Conservation (phyloP, 2,888 invertebrate genomes). For the Drosophila fulvimacula region DNA sequence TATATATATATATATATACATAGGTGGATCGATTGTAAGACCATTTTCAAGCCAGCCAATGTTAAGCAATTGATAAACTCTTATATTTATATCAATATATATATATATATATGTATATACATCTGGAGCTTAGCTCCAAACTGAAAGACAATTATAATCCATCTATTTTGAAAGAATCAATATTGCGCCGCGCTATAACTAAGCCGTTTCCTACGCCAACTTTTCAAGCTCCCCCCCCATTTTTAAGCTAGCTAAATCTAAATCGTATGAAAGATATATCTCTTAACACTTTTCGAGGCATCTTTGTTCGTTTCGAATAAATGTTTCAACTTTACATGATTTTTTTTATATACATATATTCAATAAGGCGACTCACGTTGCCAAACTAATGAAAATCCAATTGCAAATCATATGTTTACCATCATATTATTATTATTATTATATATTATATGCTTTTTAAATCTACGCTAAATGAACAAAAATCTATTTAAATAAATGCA, state of each 20-base stretch:
- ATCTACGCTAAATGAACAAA: constrained; percentile 44
- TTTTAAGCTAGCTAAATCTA: constrained; percentile 10
- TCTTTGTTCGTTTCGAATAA: constrained; percentile 29
- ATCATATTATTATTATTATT: constrained; percentile 41
- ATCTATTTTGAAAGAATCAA: constrained; percentile 15
- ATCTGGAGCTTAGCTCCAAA: constrained; percentile 46
- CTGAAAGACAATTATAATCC: constrained; percentile 8
- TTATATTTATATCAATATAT: constrained; percentile 9
- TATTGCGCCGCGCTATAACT: constrained; percentile 15
- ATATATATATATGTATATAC: neutral
- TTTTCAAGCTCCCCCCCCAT: constrained; percentile 44
- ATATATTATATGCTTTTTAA: constrained; percentile 50
- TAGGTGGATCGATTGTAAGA: constrained; percentile 25
- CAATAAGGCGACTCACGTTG: constrained; percentile 27
- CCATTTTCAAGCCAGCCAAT: constrained; percentile 51
- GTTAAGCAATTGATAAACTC: constrained; percentile 37
- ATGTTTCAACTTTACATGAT: constrained; percentile 28
- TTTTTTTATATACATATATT: constrained; percentile 24
- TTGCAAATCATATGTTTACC: constrained; percentile 18
- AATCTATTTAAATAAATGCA: constrained; percentile 43
- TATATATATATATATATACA: neutral
- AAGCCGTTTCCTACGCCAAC: constrained; percentile 58
- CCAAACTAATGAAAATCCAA: constrained; percentile 23
- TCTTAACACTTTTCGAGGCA: constrained; percentile 26
- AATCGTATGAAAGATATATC: neutral